Base-by-base conservation (phyloP, 1,140 invertebrate species). In the Anoplophora glabripennis region DNA sequence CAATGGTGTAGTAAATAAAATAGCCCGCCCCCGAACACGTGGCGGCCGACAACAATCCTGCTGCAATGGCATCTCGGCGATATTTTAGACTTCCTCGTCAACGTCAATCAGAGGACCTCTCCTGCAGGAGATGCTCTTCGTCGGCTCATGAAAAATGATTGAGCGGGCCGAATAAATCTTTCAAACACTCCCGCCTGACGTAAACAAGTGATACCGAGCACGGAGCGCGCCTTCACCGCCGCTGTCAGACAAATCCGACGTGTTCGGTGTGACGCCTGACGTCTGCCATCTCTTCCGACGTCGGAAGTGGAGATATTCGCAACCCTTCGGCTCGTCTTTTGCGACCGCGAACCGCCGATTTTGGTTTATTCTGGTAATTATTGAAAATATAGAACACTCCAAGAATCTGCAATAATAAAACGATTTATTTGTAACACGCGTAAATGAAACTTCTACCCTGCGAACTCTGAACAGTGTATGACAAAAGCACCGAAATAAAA, bases 151-250 rank as follows among this genome's bases (percentile, higher is more conserved):
- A 64, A 64, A 65, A 65, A 65, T 65, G 56, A 63, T 65, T 60
- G 60, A 60, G 46, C 57, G 51, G 42, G 53, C 53, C 44, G 61
- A 66, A 66, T 66, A 64, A 66, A 66, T 66, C 57, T 64, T 64
- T 66, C 64, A 66, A 66, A 66, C 61, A 59, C 61, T 59, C 53
- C 17, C 36, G 41, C 53, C 55, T 63, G 64, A 66, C 64, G 57
- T 66, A 61, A 66, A 66, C 61, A 66, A 66, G 64, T 66, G 61
- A 66, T 66, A 66, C 55, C 57, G 51, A 58, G 35, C 51, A 57
- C 52, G 58, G 37, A 47, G 51, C 46, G 58, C 53, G 62, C 57
- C 58, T 60, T 64, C 54, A 53, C 62, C 62, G 57, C 57, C 37
- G 48, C 52, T 57, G 64, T 65, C 64, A 63, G 57, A 53, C 54